Evolutionary conservation across 2,113 vertebrate genomes (phyloP).

Genomic region (Dasyornis broadbenti): DNA sequence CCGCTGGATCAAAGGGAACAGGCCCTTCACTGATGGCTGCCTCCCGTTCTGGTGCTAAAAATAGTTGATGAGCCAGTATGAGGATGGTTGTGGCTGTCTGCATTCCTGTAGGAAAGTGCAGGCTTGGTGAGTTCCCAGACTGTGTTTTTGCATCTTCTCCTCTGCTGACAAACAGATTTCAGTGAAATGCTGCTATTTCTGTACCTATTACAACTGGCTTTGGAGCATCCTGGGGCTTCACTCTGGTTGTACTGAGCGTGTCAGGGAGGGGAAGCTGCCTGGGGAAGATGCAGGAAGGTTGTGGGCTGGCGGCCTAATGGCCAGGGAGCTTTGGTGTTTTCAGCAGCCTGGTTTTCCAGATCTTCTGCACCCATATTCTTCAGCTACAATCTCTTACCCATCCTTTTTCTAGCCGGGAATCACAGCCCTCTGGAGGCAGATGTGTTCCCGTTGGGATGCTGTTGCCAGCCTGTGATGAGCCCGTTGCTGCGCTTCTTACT

Average conservation of each 20-base stretch:
- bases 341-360: neutral
- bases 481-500: neutral
- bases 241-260: neutral
- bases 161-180: neutral
- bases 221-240: neutral
- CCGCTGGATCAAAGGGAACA: neutral
- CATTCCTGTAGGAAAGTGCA: neutral
- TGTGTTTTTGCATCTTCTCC: neutral
- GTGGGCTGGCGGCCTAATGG: neutral
- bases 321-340: neutral
- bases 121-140: neutral
- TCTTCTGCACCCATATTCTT: neutral
- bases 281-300: neutral
- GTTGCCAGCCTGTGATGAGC: neutral
- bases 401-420: neutral
- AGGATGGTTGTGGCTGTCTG: conserved; percentile 10
- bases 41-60: conserved; percentile 7
- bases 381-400: neutral
- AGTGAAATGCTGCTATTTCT: neutral
- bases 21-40: neutral
- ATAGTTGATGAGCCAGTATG: neutral
- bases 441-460: neutral
- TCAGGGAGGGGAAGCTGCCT: neutral
- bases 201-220: neutral
- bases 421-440: fast-evolving